Conservation (phyloP, 2,797 vertebrate species). For the Gallinago solitaria region DNA sequence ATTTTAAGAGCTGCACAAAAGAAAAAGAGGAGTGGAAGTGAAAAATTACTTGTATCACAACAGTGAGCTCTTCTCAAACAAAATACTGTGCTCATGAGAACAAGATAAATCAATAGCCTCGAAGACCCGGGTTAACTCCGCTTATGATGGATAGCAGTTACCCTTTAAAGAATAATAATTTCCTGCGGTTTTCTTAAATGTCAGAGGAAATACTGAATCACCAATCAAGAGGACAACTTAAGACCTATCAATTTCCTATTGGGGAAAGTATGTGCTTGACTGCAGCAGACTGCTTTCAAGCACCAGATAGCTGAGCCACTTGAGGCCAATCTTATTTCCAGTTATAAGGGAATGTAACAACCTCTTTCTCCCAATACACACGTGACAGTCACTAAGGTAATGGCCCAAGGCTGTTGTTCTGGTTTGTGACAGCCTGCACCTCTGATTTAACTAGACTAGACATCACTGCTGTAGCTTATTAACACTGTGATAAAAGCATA, state of each 20-base stretch:
- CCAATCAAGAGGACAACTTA: not conserved
- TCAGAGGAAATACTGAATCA: not conserved
- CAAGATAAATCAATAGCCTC: not conserved
- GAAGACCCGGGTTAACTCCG: not conserved
- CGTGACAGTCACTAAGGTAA: not conserved
- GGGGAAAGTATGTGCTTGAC: not conserved
- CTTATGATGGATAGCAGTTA: not conserved
- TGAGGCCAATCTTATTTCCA: not conserved
- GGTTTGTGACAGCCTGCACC: not conserved
- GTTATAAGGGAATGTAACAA: not conserved
- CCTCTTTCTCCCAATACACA: not conserved
- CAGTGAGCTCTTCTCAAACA: not conserved
- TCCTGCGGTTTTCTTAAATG: not conserved
- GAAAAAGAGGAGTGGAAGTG: not conserved
- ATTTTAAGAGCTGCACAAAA: not conserved
- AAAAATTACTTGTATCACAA: not conserved
- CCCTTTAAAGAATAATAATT: not conserved
- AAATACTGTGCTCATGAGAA: not conserved
- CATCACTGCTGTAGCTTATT: not conserved
- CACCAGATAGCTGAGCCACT: not conserved
- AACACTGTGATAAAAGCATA: not conserved
- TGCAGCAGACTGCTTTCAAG: not conserved
- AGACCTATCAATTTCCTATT: not conserved
- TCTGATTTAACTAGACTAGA: not conserved
- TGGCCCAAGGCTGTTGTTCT: not conserved